Base-by-base conservation (phyloP, 2,888 invertebrate species). In the Hyposoter didymator region DNA sequence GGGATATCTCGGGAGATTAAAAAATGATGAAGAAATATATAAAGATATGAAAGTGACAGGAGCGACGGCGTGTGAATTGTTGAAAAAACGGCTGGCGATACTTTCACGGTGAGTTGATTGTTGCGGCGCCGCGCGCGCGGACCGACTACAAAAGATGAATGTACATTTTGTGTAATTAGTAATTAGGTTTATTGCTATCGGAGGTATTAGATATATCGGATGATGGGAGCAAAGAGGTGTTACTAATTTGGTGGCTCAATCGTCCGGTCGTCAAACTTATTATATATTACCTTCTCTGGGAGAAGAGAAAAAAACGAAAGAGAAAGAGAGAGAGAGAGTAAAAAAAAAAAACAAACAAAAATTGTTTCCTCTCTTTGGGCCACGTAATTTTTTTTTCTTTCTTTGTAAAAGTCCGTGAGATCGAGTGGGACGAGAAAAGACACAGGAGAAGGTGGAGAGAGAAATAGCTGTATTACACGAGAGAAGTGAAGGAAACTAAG, bases 181-280 rank as follows among this genome's bases (percentile, higher is more conserved):
- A 73, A 85, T 82, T 73, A 70, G 55, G 62, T 70, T 59, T 59
- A 79, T 82, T 55, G 78, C 82, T 72, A 82, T 85, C 74, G 82
- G 49, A 66, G 59, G 70, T 79, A 85, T 85, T 78, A 82, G 80
- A 52, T 73, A 74, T 80, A 76, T 83, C 83, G 73, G 28, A 28
- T 74, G 85, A 85, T 83, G 83, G 76, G 83, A 78, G 73, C 73
- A 79, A 82, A 85, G 82, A 82, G 82, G 85, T 82, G 79, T 80
- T 78, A 80, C 83, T 83, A 85, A 83, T 83, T 85, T 85, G 78
- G 82, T 78, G 72, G 49, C 70, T 82, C 76, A 62, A 64, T n/a
- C 78, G 69, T 75, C 49, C 64, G 74, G 28, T 85, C 78, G 78
- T 75, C 74, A 73, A 78, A 28, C 43, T 67, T 70, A 75, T 85